Evolutionary conservation across 2,113 vertebrate genomes (phyloP).

Genomic region (Corydoras sp.): DNA sequence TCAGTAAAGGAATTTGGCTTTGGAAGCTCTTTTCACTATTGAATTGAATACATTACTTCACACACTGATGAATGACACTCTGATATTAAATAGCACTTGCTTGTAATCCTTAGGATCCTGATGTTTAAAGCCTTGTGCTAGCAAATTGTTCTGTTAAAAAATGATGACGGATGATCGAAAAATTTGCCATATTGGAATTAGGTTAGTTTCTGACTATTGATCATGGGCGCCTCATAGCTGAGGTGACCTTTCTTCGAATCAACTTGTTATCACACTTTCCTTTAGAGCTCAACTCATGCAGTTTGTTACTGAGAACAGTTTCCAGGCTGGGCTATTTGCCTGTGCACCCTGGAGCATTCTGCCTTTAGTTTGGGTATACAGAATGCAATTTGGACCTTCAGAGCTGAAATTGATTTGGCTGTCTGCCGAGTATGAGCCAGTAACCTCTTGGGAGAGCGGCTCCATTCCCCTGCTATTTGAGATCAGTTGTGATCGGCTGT

Average conservation of each 20-base stretch:
- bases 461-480: conserved; percentile 9
- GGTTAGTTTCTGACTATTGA: no score
- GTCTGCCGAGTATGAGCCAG: background rate
- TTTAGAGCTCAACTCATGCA: background rate
- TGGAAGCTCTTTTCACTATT: no score
- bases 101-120: background rate
- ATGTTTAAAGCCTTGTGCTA: background rate
- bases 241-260: background rate
- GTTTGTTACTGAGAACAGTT: conserved; percentile 21
- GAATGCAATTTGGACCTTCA: conserved; percentile 39
- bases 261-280: background rate
- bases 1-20: no score
- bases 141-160: background rate
- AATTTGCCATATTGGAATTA: no score
- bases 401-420: conserved; percentile 45
- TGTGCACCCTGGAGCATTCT: conserved; percentile 34
- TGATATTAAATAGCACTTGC: background rate
- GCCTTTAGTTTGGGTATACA: conserved; percentile 32
- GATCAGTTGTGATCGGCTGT: conserved; percentile 22
- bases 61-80: background rate
- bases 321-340: conserved; percentile 43
- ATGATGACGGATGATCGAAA: no score
- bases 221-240: background rate
- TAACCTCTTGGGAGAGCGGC: background rate
- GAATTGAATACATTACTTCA: no score